Conservation (phyloP, 2,888 invertebrate genomes). For the Chymomyza caudatula region DNA sequence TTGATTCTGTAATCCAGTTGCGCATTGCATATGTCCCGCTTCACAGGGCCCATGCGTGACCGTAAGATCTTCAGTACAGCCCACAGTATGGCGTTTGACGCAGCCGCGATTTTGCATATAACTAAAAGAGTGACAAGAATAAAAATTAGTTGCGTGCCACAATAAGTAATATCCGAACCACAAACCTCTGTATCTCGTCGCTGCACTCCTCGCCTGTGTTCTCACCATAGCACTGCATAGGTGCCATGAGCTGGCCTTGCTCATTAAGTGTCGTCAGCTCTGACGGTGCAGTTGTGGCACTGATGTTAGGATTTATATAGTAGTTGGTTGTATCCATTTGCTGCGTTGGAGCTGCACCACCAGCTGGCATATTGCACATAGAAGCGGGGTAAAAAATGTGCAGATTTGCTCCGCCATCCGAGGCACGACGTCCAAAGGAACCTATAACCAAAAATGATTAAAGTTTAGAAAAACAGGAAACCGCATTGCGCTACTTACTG, state of each 20-base stretch:
- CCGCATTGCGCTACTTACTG: slow-evolving; percentile 79
- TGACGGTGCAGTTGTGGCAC: slow-evolving; percentile 35
- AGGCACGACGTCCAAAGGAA: slow-evolving; percentile 92
- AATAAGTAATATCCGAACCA: background rate
- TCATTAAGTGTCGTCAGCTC: slow-evolving; percentile 57
- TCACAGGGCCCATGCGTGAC: slow-evolving; percentile 26
- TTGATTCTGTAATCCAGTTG: slow-evolving; percentile 33
- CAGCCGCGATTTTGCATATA: slow-evolving; percentile 88
- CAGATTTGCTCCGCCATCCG: slow-evolving; percentile 96
- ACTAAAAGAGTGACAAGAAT: slow-evolving; percentile 78
- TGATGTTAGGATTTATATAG: slow-evolving; percentile 61
- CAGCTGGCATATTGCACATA: slow-evolving; percentile 77
- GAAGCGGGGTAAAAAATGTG: slow-evolving; percentile 83
- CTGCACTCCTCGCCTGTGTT: slow-evolving; percentile 73
- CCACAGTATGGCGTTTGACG: slow-evolving; percentile 88
- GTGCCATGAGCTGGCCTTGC: slow-evolving; percentile 45
- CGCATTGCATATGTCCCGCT: slow-evolving; percentile 10
- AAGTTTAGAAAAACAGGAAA: background rate
- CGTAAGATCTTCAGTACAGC: slow-evolving; percentile 84
- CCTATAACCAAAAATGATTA: slow-evolving; percentile 77
- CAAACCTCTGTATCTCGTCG: slow-evolving; percentile 77
- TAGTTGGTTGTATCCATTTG: slow-evolving; percentile 61
- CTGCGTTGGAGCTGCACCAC: slow-evolving; percentile 45
- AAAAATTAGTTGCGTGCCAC: background rate
- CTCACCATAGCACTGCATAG: slow-evolving; percentile 48